Evolutionary conservation across 1,140 invertebrate species (phyloP), one percentile per base, ranked within the genome.

Genomic region (Hyphantria cunea): DNA sequence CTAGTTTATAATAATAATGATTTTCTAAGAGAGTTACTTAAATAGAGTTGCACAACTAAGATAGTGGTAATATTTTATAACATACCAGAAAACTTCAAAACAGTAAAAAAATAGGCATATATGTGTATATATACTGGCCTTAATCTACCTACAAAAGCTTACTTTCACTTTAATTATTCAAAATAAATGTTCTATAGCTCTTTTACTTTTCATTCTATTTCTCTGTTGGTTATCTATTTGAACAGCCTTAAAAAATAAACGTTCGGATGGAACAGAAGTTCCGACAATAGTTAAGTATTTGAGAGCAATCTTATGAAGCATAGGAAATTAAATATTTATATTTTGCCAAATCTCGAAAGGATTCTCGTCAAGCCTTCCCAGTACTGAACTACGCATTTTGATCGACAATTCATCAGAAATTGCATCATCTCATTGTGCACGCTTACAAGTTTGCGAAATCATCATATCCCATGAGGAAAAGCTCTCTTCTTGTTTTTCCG

Each of bases 261-360:
- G 0, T 64, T 72, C 61, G 59, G 66, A 68, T 59, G 68, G 66
- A 31, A 78, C 66, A 14, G 76, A 78, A 10, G 15, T 75, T 12
- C 37, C 66, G 32, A 78, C 70, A 42, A 75, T 73, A 1, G 70
- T 75, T 59, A 71, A 71, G 66, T 73, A 75, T 68, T 73, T 75
- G 66, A 68, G 71, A 8, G 78, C 80, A 10, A 85, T 59, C 62
- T 56, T 72, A 61, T 82, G 68, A 2, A 84, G 44, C 47, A 61
- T 67, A 8, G 86, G 77, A 66, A 85, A 74, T 47, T 78, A 71
- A 39, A 61, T 50, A 56, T 87, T 84, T 6, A 72, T 58, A 53
- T 80, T 77, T 76, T 54, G 6, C 83, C 82, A 91, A 32, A 75
- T 66, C 69, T 86, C 68, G 15, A 88, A 62, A 14, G 80, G 80